Evolutionary conservation across 2,113 vertebrate genomes (phyloP).

Genomic region (Pterocles orientalis): DNA sequence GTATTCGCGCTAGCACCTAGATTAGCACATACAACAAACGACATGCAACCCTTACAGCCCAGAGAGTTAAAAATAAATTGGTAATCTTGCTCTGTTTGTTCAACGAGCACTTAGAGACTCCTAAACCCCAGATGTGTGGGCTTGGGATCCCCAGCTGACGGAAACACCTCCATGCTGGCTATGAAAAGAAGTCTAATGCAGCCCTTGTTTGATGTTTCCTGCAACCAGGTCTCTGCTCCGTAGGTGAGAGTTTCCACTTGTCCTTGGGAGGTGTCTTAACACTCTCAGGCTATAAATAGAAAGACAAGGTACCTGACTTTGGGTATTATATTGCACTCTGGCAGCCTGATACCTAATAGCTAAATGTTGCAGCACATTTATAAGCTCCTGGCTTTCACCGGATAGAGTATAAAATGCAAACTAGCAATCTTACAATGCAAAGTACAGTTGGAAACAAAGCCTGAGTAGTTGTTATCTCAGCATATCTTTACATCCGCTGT

Average conservation of each 20-base stretch:
- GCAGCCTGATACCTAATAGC: slow-evolving; percentile 21
- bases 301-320: not conserved
- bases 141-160: not conserved
- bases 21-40: not conserved
- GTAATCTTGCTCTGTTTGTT: not conserved
- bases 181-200: not conserved
- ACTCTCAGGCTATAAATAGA: not conserved
- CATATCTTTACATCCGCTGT: not conserved
- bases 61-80: not conserved
- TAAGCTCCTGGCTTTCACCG: not conserved
- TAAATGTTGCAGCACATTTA: not conserved
- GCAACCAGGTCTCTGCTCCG: not conserved
- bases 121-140: not conserved
- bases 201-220: not conserved
- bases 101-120: not conserved
- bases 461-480: not conserved
- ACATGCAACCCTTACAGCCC: not conserved
- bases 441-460: not conserved
- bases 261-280: not conserved
- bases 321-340: not conserved
- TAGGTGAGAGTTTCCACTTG: not conserved
- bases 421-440: not conserved
- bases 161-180: not conserved
- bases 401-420: not conserved
- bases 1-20: not conserved